phyloP scores from a whole-genome alignment of 1,140 invertebrate species.

The Sycobia sp. region DNA sequence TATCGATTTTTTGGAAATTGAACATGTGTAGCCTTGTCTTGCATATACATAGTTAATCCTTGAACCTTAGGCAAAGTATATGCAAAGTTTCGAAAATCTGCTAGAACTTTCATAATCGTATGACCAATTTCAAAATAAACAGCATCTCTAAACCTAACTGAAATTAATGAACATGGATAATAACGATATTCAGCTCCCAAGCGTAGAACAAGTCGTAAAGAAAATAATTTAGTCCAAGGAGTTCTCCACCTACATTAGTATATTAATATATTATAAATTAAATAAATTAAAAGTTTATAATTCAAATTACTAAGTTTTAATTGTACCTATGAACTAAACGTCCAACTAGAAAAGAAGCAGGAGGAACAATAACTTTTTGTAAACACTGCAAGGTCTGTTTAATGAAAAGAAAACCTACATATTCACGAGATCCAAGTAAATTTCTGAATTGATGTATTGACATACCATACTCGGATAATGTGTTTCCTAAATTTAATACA shows the following conservation, averaged over 20 bases:
- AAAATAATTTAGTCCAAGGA: slow-evolving; percentile 86
- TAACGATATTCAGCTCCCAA: slow-evolving; percentile 86
- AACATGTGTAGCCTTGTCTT: slow-evolving; percentile 81
- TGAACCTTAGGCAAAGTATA: slow-evolving; percentile 81
- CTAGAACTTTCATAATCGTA: slow-evolving; percentile 87
- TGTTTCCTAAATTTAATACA: slow-evolving; percentile 65
- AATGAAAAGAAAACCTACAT: slow-evolving; percentile 85
- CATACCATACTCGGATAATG: slow-evolving; percentile 75
- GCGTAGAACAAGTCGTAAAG: slow-evolving; percentile 76
- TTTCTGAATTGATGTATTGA: slow-evolving; percentile 67
- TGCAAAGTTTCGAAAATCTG: slow-evolving; percentile 86
- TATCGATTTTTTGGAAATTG: slow-evolving; percentile 82
- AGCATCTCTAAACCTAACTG: slow-evolving; percentile 79
- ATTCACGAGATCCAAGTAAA: slow-evolving; percentile 80
- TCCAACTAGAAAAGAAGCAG: slow-evolving; percentile 79
- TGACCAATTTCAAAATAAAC: slow-evolving; percentile 89
- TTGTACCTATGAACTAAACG: slow-evolving; percentile 79
- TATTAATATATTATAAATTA: neutral
- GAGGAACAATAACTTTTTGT: slow-evolving; percentile 76
- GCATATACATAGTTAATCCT: slow-evolving; percentile 83
- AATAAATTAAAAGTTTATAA: neutral
- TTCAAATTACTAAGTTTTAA: no score
- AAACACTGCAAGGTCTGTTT: slow-evolving; percentile 83
- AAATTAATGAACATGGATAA: slow-evolving; percentile 86
- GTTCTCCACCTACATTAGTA: slow-evolving; percentile 72